Evolutionary conservation across 2,113 vertebrate genomes (phyloP), one percentile per base, ranked within the genome.

Genomic region (Gymnocephalus cernua): DNA sequence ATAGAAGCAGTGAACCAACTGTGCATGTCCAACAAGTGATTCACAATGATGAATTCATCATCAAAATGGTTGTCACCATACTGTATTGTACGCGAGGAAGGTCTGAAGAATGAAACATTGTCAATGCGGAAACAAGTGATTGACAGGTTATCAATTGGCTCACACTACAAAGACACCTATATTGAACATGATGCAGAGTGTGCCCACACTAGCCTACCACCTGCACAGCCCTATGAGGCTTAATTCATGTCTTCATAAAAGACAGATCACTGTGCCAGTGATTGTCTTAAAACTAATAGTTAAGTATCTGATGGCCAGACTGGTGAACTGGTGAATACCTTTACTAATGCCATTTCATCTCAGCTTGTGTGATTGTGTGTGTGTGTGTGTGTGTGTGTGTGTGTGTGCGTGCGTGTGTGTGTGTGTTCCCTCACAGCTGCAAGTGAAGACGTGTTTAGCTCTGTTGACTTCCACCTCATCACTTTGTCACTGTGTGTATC

Each of bases 381-480:
- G 51, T 53, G 65, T 67, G 54, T 77, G 13, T 35, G 64, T 51
- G 56, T 64, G 50, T 77, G 29, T 32, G 32, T 32, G 32, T 32
- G 32, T 29, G 29, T 29, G 29, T 2, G 27, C 0, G 2, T 2
- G 27, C 0, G 2, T 2, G 27, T 6, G 32, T 4, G 0, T 6
- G 6, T 75, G 69, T 58, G 70, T 53, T 67, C 66, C 32, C 35
- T 75, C 69, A 21, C 67, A 53, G 75, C 65, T 74, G 65, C 69
- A 68, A 69, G 78, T 68, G 66, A 53, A 63, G 47, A 69, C 27
- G 23, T 18, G 12, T 62, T 71, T 6, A 14, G 23, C 32, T 63
- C 27, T 89, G 86, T 89, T 89, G 86, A 84, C 86, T 86, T 56
- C 76, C 65, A 74, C 47, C 72, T 87, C 83, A 77, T 0, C 78